Evolutionary conservation across 2,113 vertebrate species (phyloP), one percentile per base, ranked within the genome.

Genomic region (Meleagris gallopavo): DNA sequence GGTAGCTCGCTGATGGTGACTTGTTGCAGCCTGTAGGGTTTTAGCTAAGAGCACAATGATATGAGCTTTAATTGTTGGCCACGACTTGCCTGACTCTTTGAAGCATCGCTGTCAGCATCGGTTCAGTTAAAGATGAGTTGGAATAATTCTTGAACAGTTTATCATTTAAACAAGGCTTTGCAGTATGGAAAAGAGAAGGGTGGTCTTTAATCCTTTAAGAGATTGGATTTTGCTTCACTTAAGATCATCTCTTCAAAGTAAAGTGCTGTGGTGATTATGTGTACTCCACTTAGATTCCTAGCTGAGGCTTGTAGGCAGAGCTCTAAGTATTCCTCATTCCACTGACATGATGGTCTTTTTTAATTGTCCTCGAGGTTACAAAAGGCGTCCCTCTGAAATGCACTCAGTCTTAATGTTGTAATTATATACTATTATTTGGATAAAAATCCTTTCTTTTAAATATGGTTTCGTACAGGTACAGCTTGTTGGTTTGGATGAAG

Each of bases 401-500:
- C 22, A 0, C 7, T 34, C 11, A 8, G 5, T 70, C 71, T 69
- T 61, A 24, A 27, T 27, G 64, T 20, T 78, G 9, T 43, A 16
- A 6, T 74, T 85, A 34, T 16, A 74, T 73, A 64, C 62, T 0
- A 41, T 3, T 30, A 9, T 55, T 81, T 43, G 67, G 27, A 71
- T 48, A n/a, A 82, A 89, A 89, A 58, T 27, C 22, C 61, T 74
- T 58, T 46, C 61, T 94, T 60, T 30, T 72, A 30, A 89, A 74
- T 83, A 4, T 40, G 92, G 22, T 69, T 54, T 76, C n/a, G 95
- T 97, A 30, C 92, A 99, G 99, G 99, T 99, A 65, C 99, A 99
- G 94, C 97, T 99, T 71, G 99, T 99, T 92, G 99, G 99, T 95
- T 97, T 99, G 97, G 99, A 99, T 79, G 99, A 99, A 86, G 99